Evolutionary conservation across 2,113 vertebrate genomes (phyloP), one percentile per base, ranked within the genome.

Genomic region (Calonectris borealis): DNA sequence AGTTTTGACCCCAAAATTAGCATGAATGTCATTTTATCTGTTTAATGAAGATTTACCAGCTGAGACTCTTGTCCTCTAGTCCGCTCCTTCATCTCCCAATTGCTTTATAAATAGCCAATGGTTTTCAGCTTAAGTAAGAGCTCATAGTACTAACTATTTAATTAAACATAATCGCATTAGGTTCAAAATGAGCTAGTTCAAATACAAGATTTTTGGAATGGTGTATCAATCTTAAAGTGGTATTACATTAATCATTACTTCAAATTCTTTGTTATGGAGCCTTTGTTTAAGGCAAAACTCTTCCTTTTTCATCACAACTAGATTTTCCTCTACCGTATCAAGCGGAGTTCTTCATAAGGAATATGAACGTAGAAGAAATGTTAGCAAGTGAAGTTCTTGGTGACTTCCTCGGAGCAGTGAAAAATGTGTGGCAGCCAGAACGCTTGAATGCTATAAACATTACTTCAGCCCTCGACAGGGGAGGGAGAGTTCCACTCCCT

Each of bases 321-420:
- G 99, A 99, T 97, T 99, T 99, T 96, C 99, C 99, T 3, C 97
- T 99, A 57, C 99, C 98, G 0, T 99, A 98, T 93, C 99, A 99
- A 98, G 99, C 99, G 0, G 99, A 99, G 96, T 99, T 99, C 97
- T 99, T 99, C 98, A 99, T 99, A 95, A 99, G 98, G 96, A 99
- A 99, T 94, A 99, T 99, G 99, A 99, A 99, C 2, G 99, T 99
- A 49, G 99, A 99, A 97, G 99, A 99, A 96, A 99, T 99, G 99
- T 95, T 99, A 94, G 99, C 99, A 94, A 99, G 99, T 40, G 99
- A 99, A 98, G 98, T 99, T 83, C 98, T 99, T 49, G 99, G 99
- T 6, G 99, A 99, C 97, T 99, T 99, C 79, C 98, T 99, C 0
- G 99, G 99, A 71, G 99, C 99, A 0, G 99, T 99, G 87, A 99